Evolutionary conservation across 2,888 invertebrate species (phyloP), one percentile per base, ranked within the genome.

Genomic region (Drosophila mayaguana): DNA sequence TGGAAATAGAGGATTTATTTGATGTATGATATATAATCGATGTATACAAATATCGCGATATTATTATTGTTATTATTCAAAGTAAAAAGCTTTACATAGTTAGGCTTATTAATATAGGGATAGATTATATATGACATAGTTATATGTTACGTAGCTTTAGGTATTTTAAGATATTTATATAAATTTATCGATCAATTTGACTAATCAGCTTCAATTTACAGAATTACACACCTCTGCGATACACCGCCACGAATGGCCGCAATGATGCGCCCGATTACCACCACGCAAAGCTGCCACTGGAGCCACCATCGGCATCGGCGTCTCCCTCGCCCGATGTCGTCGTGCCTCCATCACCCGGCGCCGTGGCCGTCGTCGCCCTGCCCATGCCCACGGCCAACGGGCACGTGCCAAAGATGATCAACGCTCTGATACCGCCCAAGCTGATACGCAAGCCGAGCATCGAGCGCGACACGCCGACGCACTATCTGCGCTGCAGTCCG

Each of bases 361-460:
- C 70, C 45, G 83, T 84, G 11, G 82, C 81, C 56, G 81, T 70
- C 14, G 82, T 70, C 14, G 81, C 80, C 32, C 71, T 88, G 48
- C 79, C 89, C 62, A 75, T 88, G 48, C 79, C 89, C 61, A 75
- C 87, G 62, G 90, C 90, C 78, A 93, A 92, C 76, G 93, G 93
- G n/a, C 92, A 93, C 68, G 90, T 91, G 78, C 88, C 92, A 78
- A 93, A 93, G 87, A 92, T 92, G 83, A 90, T 95, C 88, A 92
- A 95, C 74, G 75, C 88, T 42, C 94, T 95, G 59, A 93, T 95
- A 69, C 94, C 94, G 84, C 95, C 95, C 69, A 97, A 97, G 93
- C 94, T 97, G 54, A 97, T 96, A 78, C 95, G 97, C 59, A 97
- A 97, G 92, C 97, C 97, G 43, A 97, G 97, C 93, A 95, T 98